A percentile compares a stretch with the other conserved stretches of the same genome.
Conservation (phyloP, 2,797 vertebrate genomes). For the Lates japonicus region DNA sequence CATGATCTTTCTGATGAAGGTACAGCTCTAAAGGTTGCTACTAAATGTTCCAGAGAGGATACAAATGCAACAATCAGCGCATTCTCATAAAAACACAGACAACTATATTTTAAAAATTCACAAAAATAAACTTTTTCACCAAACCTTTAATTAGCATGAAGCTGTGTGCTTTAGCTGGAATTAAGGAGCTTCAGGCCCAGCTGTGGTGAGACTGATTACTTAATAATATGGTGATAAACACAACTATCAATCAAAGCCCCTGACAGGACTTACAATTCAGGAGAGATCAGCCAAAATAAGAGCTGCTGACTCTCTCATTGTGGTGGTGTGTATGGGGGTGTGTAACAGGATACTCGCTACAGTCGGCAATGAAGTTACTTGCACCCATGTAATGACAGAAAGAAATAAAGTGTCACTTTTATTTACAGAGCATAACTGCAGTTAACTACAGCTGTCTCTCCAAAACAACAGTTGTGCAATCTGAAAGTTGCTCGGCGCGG, state of each 20-base stretch:
- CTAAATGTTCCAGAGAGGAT: slow-evolving; percentile 51
- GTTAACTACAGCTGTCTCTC: slow-evolving; percentile 61
- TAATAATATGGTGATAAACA: slow-evolving; percentile 89
- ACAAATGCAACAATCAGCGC: slow-evolving; percentile 69
- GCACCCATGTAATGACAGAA: slow-evolving; percentile 68
- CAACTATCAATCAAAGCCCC: slow-evolving; percentile 85
- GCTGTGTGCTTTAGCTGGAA: slow-evolving; percentile 80
- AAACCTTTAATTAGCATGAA: slow-evolving; percentile 86
- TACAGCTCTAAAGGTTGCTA: slow-evolving; percentile 31
- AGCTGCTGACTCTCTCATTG: slow-evolving; percentile 84
- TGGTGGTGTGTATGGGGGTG: slow-evolving; percentile 62
- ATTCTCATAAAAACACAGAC: slow-evolving; percentile 74
- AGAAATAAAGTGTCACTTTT: slow-evolving; percentile 75
- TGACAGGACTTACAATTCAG: slow-evolving; percentile 85
- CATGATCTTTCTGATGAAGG: slow-evolving; percentile 37
- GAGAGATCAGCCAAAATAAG: slow-evolving; percentile 80
- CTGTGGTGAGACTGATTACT: slow-evolving; percentile 86
- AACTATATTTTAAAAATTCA: slow-evolving; percentile 77
- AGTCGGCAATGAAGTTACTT: slow-evolving; percentile 74
- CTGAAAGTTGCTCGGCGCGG: slow-evolving; percentile 29
- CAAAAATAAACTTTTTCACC: slow-evolving; percentile 82
- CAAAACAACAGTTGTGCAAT: slow-evolving; percentile 73
- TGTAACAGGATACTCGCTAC: slow-evolving; percentile 65
- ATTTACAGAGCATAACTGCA: slow-evolving; percentile 68
- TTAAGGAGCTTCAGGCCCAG: slow-evolving; percentile 82